phyloP scores from a whole-genome alignment of 2,113 vertebrate genomes.

The Albula glossodonta region DNA sequence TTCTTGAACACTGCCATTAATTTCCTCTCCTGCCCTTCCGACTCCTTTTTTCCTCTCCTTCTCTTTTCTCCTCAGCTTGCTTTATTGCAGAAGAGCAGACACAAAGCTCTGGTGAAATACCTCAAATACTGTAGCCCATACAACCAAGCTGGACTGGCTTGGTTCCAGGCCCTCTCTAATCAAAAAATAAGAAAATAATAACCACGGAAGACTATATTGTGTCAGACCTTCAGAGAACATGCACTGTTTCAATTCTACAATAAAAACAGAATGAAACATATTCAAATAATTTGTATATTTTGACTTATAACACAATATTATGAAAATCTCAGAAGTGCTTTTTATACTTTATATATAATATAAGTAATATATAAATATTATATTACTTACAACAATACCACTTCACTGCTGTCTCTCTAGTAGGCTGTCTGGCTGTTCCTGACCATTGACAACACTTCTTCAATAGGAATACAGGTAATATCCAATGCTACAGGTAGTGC shows the following conservation, averaged over 20 bases:
- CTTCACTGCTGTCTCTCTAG: too few species aligned
- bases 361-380: too few species aligned
- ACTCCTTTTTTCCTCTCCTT: conserved; percentile 73
- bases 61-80: conserved; percentile 71
- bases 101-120: conserved; percentile 73
- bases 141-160: conserved; percentile 82
- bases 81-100: conserved; percentile 82
- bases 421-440: too few species aligned
- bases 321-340: background rate
- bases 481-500: too few species aligned
- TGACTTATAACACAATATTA: background rate
- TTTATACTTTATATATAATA: background rate
- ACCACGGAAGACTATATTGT: conserved; percentile 89
- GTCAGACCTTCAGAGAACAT: background rate
- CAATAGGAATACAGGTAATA: too few species aligned
- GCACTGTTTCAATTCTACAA: too few species aligned
- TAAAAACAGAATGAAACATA: too few species aligned
- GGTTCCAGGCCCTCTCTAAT: conserved; percentile 84
- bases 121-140: conserved; percentile 77
- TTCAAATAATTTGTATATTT: background rate
- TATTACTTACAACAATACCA: too few species aligned
- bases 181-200: conserved; percentile 93
- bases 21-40: conserved; percentile 95
- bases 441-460: too few species aligned
- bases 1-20: conserved; percentile 99